Evolutionary conservation across 1,140 invertebrate genomes (phyloP).

Genomic region (Rhagoletis pomonella): DNA sequence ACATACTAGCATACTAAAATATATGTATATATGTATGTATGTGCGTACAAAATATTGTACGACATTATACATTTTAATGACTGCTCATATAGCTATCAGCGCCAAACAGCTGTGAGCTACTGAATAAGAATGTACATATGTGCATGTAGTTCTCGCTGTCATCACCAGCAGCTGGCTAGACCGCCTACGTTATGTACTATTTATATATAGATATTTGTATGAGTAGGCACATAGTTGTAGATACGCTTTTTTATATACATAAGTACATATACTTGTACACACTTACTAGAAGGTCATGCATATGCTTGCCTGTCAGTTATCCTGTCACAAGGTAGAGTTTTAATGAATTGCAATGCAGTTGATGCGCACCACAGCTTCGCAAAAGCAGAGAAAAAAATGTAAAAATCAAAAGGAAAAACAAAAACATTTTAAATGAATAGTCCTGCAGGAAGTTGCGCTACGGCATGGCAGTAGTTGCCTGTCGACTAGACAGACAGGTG

Average conservation of each 20-base stretch:
- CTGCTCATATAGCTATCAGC: neutral
- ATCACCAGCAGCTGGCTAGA: neutral
- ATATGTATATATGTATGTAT: neutral
- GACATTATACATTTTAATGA: conserved; percentile 20
- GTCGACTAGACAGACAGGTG: neutral
- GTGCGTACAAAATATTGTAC: neutral
- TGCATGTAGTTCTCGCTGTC: neutral
- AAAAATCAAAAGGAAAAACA: neutral
- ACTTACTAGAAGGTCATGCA: no score
- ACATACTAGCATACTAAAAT: neutral
- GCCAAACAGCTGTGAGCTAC: neutral
- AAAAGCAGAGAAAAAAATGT: neutral
- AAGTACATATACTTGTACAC: no score
- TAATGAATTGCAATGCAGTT: conserved; percentile 45
- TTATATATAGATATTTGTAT: no score
- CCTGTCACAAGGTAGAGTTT: conserved; percentile 19
- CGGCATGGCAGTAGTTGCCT: neutral
- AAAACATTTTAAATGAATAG: conserved; percentile 2
- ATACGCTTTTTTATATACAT: no score
- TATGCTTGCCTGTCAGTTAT: conserved; percentile 13
- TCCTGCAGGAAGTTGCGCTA: neutral
- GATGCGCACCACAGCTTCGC: conserved; percentile 28
- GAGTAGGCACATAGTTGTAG: no score
- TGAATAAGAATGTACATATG: neutral
- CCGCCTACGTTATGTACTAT: neutral